Base-by-base conservation (phyloP, 2,888 invertebrate species). In the Holacanthella duospinosa region DNA sequence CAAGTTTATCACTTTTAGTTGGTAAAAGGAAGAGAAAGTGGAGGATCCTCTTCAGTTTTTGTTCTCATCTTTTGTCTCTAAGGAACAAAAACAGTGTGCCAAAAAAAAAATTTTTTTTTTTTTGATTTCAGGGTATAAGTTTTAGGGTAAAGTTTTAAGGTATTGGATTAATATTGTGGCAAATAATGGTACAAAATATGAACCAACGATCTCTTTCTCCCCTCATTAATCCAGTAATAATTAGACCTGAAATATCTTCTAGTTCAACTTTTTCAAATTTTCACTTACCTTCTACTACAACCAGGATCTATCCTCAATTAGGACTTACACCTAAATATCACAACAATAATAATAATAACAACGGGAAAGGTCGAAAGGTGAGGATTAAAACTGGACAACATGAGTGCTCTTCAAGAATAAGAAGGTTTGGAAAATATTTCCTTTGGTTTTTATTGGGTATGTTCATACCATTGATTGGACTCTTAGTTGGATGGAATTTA, bases 281-380 rank as follows among this genome's bases (percentile, higher is more conserved):
- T 61, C 69, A 68, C 60, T 64, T 69, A 28, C 69, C 69, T 6
- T 64, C 67, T 2, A 65, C 64, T 29, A 65, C 67, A 29, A 66
- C 69, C 21, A 62, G 66, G 29, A 66, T 67, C n/a, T 64, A 64
- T 55, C 69, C 69, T 1, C 65, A 67, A 58, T 60, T 55, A 16
- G 59, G 48, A 21, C 60, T 61, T 58, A 43, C 27, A 55, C n/a
- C 54, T 44, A 19, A 63, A 48, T 29, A 58, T 43, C 21, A 59
- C 60, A 29, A 48, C 21, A 26, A 61, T 16, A 36, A 59, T 56
- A 29, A 48, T 24, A 26, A 61, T 16, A 36, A 28, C 6, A 57
- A 9, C 19, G 28, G 19, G 6, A 28, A 29, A 2, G 2, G 57
- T 29, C 21, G 36, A 6, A 55, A 55, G n/a, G n/a, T 26, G 4